A percentile compares a stretch with the other conserved stretches of the same genome.
Evolutionary conservation across 2,888 invertebrate species (phyloP).

Genomic region (Melolontha melolontha): DNA sequence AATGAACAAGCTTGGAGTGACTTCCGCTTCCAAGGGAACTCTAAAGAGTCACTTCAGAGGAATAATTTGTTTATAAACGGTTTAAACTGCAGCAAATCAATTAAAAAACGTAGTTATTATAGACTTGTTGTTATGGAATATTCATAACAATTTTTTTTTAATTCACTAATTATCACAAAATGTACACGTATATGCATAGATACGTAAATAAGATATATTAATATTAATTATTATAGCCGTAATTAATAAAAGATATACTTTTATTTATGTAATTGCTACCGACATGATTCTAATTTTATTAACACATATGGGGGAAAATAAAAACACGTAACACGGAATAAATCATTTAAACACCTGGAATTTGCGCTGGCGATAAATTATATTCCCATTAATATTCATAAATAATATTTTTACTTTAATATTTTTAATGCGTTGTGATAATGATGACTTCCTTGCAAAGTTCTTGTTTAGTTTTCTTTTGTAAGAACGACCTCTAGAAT

Average conservation of each 20-base stretch:
- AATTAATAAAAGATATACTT: neutral
- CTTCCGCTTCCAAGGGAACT: too few species aligned
- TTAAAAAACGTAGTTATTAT: too few species aligned
- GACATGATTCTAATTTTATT: slow-evolving; percentile 16
- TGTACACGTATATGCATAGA: too few species aligned
- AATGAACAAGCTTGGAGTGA: too few species aligned
- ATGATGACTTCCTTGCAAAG: slow-evolving; percentile 2
- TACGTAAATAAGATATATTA: neutral
- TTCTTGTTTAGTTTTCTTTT: too few species aligned
- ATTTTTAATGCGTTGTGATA: slow-evolving; percentile 3
- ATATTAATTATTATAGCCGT: slow-evolving; percentile 10
- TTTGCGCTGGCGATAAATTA: neutral
- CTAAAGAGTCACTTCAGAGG: too few species aligned
- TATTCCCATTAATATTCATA: slow-evolving; percentile 13
- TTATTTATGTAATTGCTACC: slow-evolving; percentile 22
- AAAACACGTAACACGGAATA: slow-evolving; percentile 6
- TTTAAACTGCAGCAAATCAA: too few species aligned
- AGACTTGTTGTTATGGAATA: too few species aligned
- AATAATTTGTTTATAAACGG: too few species aligned
- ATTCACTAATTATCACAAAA: too few species aligned
- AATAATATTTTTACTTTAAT: slow-evolving; percentile 13
- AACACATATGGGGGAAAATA: slow-evolving; percentile 8
- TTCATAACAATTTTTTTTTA: too few species aligned
- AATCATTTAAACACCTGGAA: slow-evolving; percentile 19
- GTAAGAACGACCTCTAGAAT: slow-evolving; percentile 1